phyloP scores from a whole-genome alignment of 1,140 invertebrate genomes.

The Dinoponera quadriceps region DNA sequence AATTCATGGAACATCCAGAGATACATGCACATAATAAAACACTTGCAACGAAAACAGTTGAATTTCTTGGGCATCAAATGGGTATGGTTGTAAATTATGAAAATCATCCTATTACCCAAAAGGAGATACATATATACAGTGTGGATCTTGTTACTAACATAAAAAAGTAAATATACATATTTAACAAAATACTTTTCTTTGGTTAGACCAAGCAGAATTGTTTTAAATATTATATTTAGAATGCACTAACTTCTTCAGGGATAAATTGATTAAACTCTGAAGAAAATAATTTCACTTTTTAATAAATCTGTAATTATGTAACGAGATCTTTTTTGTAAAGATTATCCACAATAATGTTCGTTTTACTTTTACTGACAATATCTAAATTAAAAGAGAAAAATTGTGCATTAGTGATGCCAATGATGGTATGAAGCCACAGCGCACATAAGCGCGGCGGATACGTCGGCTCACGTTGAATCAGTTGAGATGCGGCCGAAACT shows the following conservation, averaged over 20 bases:
- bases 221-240: too few relatives aligned
- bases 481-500: too few relatives aligned
- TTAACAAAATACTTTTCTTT: too few relatives aligned
- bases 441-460: too few relatives aligned
- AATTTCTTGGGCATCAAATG: constrained; percentile 87
- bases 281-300: neutral
- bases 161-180: constrained; percentile 5
- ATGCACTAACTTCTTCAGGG: neutral
- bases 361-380: too few relatives aligned
- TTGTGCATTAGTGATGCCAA: too few relatives aligned
- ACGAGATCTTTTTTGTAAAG: neutral
- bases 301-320: neutral
- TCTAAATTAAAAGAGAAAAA: neutral
- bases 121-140: constrained; percentile 76
- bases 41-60: constrained; percentile 88
- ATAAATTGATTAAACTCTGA: neutral
- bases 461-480: too few relatives aligned
- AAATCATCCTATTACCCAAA: constrained; percentile 80
- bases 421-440: too few relatives aligned
- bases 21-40: constrained; percentile 91
- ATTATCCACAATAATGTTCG: too few relatives aligned
- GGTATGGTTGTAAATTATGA: constrained; percentile 81
- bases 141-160: constrained; percentile 55
- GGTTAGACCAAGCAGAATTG: too few relatives aligned
- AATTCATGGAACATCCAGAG: constrained; percentile 90